Percentiles rank a stretch among this genome's conserved stretches.
Conservation (phyloP, 2,113 vertebrate genomes). For the Choloepus hoffmanni region DNA sequence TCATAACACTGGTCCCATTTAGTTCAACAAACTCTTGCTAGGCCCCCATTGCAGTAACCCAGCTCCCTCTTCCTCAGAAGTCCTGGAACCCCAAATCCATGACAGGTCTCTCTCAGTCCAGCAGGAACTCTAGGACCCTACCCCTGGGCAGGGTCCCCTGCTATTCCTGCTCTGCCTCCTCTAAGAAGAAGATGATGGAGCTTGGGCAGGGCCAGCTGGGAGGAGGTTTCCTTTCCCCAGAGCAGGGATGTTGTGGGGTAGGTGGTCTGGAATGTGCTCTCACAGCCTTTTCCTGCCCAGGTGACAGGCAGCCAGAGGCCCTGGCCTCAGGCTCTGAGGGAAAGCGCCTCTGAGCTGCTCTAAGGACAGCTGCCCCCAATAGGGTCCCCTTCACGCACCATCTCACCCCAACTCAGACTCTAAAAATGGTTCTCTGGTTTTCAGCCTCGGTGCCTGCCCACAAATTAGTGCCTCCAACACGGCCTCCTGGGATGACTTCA, state of each 20-base stretch:
- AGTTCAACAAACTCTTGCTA: too few species aligned
- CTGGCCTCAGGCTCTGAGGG: not conserved
- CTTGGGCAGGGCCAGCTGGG: not conserved
- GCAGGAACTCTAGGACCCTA: not conserved
- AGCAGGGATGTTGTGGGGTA: not conserved
- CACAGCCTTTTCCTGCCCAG: not conserved
- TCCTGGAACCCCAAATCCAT: not conserved
- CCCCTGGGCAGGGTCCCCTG: not conserved
- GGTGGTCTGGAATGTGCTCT: not conserved
- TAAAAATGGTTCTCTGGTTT: constrained; percentile 75
- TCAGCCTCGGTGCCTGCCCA: constrained; percentile 61
- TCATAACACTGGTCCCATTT: too few species aligned
- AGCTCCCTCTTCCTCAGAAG: not conserved
- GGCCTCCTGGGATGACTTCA: constrained; percentile 50
- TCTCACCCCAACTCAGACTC: constrained; percentile 65
- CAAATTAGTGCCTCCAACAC: constrained; percentile 71
- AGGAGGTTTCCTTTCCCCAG: not conserved
- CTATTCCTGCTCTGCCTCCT: not conserved
- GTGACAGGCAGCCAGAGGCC: too few species aligned
- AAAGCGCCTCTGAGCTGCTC: not conserved
- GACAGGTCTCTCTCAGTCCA: not conserved
- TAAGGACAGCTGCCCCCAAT: not conserved
- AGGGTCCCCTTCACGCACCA: constrained; percentile 46
- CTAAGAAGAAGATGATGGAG: not conserved
- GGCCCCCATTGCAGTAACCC: not conserved